phyloP scores from a whole-genome alignment of 2,113 vertebrate genomes.

The Cyprinus carpio region DNA sequence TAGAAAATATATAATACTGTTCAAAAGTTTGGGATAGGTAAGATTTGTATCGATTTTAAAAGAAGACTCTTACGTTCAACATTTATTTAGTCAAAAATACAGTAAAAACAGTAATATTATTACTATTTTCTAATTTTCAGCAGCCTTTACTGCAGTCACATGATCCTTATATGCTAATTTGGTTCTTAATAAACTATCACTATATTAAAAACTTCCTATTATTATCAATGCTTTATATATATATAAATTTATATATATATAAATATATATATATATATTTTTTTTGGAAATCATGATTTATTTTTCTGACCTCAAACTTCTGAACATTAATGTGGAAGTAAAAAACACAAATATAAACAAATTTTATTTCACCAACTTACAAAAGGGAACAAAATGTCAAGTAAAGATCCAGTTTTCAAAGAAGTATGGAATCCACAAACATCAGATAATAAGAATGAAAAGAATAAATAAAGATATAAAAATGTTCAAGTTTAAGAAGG shows the following conservation, averaged over 20 bases:
- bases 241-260: no score
- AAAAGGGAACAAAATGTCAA: slow-evolving; percentile 4
- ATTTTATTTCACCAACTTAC: slow-evolving; percentile 50
- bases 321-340: background rate
- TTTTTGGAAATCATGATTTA: background rate
- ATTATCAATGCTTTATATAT: no score
- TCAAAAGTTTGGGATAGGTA: background rate
- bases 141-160: background rate
- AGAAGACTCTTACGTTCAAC: no score
- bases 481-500: background rate
- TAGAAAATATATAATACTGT: background rate
- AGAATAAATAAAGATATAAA: slow-evolving; percentile 41
- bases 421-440: background rate
- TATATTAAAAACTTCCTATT: no score
- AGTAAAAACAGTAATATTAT: background rate
- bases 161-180: no score
- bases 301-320: background rate
- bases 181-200: no score
- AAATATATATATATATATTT: no score
- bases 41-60: background rate
- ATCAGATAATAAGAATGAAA: slow-evolving; percentile 6
- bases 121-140: background rate
- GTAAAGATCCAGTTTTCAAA: background rate
- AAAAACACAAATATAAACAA: slow-evolving; percentile 53
- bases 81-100: no score